These are phyloP conservation scores for Mustela nigripes DNA, from an alignment of 2,113 vertebrate genomes.

Conservation along the genomic window DNA sequence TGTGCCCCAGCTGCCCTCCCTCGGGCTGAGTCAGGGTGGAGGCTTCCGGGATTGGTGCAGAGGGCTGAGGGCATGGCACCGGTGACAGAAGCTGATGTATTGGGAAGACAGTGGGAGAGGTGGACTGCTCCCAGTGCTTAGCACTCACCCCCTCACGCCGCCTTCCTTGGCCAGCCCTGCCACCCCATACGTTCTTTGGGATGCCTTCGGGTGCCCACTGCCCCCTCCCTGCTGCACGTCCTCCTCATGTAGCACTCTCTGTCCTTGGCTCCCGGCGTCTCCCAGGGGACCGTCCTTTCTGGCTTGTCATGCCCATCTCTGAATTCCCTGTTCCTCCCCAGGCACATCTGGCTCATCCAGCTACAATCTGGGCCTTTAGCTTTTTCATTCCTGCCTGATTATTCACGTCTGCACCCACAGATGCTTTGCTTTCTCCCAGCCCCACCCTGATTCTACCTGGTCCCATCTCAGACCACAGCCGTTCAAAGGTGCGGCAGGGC, in stretches of 20 bases:
- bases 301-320: background rate
- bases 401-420: background rate
- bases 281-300: background rate
- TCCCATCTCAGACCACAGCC: background rate
- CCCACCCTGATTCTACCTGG: background rate
- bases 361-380: background rate
- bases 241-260: background rate
- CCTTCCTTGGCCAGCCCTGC: accelerated
- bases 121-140: background rate
- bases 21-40: background rate
- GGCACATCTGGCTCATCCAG: background rate
- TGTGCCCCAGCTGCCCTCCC: background rate
- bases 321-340: background rate
- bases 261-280: background rate
- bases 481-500: background rate
- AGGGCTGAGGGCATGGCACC: background rate
- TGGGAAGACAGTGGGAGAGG: background rate
- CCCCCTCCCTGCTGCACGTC: too few species aligned
- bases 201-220: too few species aligned
- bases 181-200: background rate
- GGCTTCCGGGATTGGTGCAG: background rate
- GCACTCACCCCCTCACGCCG: accelerated
- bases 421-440: background rate
- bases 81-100: background rate
- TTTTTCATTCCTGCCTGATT: background rate